These are phyloP conservation scores for Anthopleura sola DNA, from an alignment of 64 coral and sea anemone genomes.

Conservation along the genomic window DNA sequence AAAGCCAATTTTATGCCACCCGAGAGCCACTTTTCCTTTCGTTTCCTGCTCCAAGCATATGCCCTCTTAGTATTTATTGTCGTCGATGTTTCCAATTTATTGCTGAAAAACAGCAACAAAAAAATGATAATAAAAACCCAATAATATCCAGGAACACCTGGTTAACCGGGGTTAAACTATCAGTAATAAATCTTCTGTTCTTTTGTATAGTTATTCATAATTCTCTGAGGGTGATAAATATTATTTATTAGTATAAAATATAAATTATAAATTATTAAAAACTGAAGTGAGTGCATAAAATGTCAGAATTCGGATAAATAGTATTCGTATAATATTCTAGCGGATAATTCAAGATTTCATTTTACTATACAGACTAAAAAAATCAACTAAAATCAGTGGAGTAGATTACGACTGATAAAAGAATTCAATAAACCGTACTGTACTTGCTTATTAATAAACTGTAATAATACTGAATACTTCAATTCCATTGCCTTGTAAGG, in stretches of 20 bases:
- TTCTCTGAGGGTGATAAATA: neutral
- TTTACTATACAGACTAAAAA: neutral
- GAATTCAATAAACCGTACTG: no score
- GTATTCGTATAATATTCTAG: neutral
- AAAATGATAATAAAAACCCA: no score
- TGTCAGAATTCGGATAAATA: neutral
- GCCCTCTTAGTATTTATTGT: neutral
- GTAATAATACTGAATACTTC: no score
- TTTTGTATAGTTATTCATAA: neutral
- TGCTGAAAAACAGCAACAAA: neutral
- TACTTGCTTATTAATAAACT: no score
- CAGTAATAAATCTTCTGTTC: neutral
- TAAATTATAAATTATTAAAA: neutral
- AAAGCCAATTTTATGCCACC: neutral
- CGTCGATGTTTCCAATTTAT: neutral
- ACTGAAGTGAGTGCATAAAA: neutral
- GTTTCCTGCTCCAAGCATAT: neutral
- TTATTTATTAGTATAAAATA: conserved; percentile 1
- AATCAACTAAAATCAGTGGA: neutral
- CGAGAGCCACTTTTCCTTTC: neutral
- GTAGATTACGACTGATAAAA: neutral
- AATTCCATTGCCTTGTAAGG: no score
- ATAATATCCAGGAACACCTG: neutral
- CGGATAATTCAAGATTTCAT: neutral
- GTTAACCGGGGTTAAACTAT: neutral